Conservation (phyloP, 2,797 vertebrate species). For the Onychomys leucogaster region DNA sequence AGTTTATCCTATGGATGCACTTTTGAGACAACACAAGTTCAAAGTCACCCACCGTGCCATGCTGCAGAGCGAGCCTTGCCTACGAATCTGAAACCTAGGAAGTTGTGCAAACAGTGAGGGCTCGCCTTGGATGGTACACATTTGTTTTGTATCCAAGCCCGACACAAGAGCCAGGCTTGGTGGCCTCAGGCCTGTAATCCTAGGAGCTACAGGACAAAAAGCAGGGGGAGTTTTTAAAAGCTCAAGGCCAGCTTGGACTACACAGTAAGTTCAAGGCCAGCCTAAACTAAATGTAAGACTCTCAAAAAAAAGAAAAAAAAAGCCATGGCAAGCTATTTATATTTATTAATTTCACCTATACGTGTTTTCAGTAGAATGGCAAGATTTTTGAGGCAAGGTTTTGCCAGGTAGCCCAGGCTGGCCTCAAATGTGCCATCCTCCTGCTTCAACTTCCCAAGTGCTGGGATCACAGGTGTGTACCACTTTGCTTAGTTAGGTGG, state of each 20-base stretch:
- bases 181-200: background rate
- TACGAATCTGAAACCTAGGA: background rate
- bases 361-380: background rate
- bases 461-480: background rate
- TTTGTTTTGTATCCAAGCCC: background rate
- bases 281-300: background rate
- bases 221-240: background rate
- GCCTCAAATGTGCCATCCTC: background rate
- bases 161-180: background rate
- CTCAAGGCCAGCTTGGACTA: background rate
- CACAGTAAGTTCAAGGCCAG: background rate
- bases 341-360: constrained; percentile 55
- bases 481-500: background rate
- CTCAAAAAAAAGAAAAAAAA: background rate
- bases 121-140: background rate
- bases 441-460: background rate
- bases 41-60: background rate
- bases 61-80: background rate
- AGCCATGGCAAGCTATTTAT: background rate
- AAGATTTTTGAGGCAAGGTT: background rate
- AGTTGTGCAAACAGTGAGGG: background rate
- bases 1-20: background rate
- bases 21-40: background rate
- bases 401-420: background rate
- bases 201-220: background rate